A percentile compares a stretch with the other conserved stretches of the same genome.
These are phyloP conservation scores for Achatina immaculata DNA, from an alignment of 1,140 invertebrate species.

Conservation along the genomic window DNA sequence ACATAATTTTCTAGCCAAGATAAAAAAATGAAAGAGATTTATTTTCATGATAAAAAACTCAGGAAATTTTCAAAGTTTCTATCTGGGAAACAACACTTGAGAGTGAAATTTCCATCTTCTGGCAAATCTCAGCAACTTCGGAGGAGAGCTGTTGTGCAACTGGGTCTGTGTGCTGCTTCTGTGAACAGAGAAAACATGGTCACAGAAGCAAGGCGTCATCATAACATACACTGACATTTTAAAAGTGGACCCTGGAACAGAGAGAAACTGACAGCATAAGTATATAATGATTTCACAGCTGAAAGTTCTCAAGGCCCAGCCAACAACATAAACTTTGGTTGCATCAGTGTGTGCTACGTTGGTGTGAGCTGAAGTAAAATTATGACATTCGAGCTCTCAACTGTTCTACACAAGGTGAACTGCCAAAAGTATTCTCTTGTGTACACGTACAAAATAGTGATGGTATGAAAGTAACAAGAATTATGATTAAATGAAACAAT, in stretches of 20 bases:
- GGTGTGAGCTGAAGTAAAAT: neutral
- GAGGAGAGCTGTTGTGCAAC: slow-evolving; percentile 41
- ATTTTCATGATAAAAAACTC: too few species aligned
- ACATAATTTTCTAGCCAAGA: too few species aligned
- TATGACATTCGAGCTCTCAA: too few species aligned
- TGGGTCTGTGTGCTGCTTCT: slow-evolving; percentile 59
- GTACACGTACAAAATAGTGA: too few species aligned
- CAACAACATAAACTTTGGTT: neutral
- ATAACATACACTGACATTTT: neutral
- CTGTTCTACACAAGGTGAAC: too few species aligned
- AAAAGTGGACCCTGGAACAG: neutral
- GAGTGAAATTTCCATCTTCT: slow-evolving; percentile 13
- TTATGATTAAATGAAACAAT: too few species aligned
- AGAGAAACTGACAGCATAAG: neutral
- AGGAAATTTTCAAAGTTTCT: neutral
- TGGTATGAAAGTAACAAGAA: too few species aligned
- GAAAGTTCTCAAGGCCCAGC: neutral
- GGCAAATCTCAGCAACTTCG: slow-evolving; percentile 22
- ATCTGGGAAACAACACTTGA: slow-evolving; percentile 10
- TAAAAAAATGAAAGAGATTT: too few species aligned
- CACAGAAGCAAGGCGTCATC: too few species aligned
- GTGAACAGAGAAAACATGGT: slow-evolving; percentile 32
- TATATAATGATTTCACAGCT: neutral
- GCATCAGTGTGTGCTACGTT: neutral
- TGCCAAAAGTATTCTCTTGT: too few species aligned